Evolutionary conservation across 2,888 invertebrate genomes (phyloP).

Genomic region (Dichetophora obliterata): DNA sequence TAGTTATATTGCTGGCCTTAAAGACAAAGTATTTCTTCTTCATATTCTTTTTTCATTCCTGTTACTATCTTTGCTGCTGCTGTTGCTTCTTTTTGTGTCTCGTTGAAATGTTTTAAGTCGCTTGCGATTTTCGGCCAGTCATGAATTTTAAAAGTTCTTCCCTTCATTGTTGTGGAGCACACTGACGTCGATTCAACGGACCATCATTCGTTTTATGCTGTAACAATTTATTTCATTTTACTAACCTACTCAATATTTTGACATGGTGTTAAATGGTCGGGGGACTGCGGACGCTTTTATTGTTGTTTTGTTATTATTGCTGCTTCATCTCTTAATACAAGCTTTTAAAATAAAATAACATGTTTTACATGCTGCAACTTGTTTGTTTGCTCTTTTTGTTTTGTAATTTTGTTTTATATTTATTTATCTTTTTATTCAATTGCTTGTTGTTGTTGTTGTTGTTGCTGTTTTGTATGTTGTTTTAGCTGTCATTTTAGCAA

Average conservation of each 20-base stretch:
- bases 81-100: background rate
- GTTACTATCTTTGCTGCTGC: background rate
- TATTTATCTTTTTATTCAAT: background rate
- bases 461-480: background rate
- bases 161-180: background rate
- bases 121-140: background rate
- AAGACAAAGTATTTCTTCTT: background rate
- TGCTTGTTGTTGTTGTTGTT: background rate
- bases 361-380: conserved; percentile 14
- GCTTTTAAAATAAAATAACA: conserved; percentile 24
- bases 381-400: background rate
- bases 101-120: background rate
- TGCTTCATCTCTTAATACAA: background rate
- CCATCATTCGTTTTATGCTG: background rate
- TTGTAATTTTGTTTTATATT: too few species aligned
- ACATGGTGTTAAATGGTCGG: conserved; percentile 1
- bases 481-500: conserved; percentile 2
- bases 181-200: background rate
- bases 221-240: background rate
- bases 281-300: background rate
- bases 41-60: background rate
- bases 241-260: conserved; percentile 8
- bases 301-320: background rate
- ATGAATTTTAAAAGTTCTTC: conserved; percentile 7
- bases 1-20: too few species aligned